Conservation (phyloP, 2,797 vertebrate species). For the Cyprinodon diabolis region DNA sequence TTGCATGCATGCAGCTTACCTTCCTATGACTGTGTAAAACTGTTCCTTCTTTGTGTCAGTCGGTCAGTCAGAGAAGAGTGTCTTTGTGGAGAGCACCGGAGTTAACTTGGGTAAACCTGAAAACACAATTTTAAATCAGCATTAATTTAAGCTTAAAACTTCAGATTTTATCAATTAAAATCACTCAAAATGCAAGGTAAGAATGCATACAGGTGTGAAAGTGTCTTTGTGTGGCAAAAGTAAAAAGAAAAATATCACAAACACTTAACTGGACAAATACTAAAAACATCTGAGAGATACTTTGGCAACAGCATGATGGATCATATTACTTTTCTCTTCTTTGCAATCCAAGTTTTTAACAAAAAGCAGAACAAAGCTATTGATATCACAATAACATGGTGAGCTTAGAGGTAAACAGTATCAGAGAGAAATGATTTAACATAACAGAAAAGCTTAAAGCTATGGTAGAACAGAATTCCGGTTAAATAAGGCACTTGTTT, state of each 20-base stretch:
- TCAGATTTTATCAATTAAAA: conserved; percentile 17
- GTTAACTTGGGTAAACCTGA: conserved; percentile 57
- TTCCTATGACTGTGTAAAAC: conserved; percentile 48
- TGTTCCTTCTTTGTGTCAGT: conserved; percentile 25
- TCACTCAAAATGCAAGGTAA: not conserved
- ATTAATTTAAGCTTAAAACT: conserved; percentile 24
- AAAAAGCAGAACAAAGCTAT: not conserved
- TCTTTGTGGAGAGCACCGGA: conserved; percentile 40
- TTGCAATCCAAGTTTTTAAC: conserved; percentile 10
- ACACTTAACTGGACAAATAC: not conserved
- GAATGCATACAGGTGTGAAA: not conserved
- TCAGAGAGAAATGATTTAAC: not conserved
- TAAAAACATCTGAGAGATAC: conserved; percentile 34
- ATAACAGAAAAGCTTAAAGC: not conserved
- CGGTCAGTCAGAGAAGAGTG: conserved; percentile 38
- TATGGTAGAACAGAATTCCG: not conserved
- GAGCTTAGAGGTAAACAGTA: not conserved
- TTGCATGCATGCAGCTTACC: conserved; percentile 55
- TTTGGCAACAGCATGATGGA: conserved; percentile 26
- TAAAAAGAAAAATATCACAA: not conserved
- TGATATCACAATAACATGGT: not conserved
- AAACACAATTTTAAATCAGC: conserved; percentile 52
- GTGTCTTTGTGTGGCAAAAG: not conserved
- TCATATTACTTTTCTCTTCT: conserved; percentile 8
- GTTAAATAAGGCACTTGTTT: not conserved